A percentile compares a stretch with the other conserved stretches of the same genome.
These are phyloP conservation scores for Paedocypris micromegethes DNA, from an alignment of 2,797 vertebrate species.

Conservation along the genomic window DNA sequence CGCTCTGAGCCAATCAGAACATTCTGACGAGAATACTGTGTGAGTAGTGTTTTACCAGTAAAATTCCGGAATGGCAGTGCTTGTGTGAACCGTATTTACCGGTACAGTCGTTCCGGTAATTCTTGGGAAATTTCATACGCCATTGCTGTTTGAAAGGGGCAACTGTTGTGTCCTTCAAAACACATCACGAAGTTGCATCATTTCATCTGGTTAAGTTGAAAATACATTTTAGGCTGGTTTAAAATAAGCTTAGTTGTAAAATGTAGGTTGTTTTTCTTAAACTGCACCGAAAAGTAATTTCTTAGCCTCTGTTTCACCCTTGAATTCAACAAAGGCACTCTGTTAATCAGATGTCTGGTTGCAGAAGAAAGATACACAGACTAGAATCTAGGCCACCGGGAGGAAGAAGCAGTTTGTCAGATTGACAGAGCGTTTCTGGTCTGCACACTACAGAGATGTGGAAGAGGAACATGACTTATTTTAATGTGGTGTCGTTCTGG, in stretches of 20 bases:
- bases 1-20: too few species aligned
- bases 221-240: slow-evolving; percentile 11
- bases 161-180: slow-evolving; percentile 7
- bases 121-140: too few species aligned
- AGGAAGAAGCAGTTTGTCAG: slow-evolving; percentile 28
- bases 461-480: slow-evolving; percentile 25
- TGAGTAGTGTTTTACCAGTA: too few species aligned
- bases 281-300: slow-evolving; percentile 3
- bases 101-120: too few species aligned
- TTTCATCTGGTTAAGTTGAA: neutral
- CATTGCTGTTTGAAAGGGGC: too few species aligned
- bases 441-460: slow-evolving; percentile 1
- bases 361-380: slow-evolving; percentile 24
- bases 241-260: slow-evolving; percentile 3
- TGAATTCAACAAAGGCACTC: slow-evolving; percentile 14
- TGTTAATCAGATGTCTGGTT: slow-evolving; percentile 19
- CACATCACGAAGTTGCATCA: neutral
- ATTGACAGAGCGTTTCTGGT: slow-evolving; percentile 22
- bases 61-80: too few species aligned
- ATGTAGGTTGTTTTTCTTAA: too few species aligned
- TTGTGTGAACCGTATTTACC: too few species aligned
- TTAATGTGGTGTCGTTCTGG: neutral
- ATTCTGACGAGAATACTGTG: too few species aligned
- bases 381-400: slow-evolving; percentile 33
- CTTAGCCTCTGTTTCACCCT: neutral